These are phyloP conservation scores for Ptyas mucosa DNA, from an alignment of 2,113 vertebrate genomes.

Conservation along the genomic window DNA sequence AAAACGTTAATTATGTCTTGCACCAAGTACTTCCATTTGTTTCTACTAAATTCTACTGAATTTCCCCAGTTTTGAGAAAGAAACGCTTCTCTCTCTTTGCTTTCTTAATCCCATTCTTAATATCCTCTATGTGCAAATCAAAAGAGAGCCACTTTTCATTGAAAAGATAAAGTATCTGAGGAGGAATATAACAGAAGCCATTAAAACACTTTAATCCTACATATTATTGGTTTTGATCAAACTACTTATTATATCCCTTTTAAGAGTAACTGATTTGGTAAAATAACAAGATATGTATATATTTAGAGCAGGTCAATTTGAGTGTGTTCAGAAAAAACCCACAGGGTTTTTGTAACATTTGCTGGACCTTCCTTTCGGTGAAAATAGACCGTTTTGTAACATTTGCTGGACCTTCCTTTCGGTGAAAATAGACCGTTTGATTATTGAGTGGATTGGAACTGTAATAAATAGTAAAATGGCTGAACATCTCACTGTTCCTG, in stretches of 20 bases:
- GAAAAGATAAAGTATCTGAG: background rate
- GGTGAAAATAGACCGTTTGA: background rate
- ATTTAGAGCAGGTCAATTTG: background rate
- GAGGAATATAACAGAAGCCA: background rate
- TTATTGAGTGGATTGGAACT: background rate
- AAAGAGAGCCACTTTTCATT: background rate
- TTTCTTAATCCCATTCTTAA: background rate
- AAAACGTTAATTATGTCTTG: background rate
- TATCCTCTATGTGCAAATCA: background rate
- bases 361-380: background rate
- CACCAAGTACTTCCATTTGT: background rate
- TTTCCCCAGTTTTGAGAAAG: background rate
- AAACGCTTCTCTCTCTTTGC: background rate
- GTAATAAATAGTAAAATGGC: background rate
- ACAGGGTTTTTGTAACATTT: background rate
- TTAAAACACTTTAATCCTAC: background rate
- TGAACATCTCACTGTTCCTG: background rate
- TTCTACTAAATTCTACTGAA: background rate
- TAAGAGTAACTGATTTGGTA: background rate
- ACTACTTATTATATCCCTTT: background rate
- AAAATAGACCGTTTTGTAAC: background rate
- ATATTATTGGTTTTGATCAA: background rate
- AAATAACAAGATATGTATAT: background rate
- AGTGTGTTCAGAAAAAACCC: background rate
- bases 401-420: background rate